A percentile compares a stretch with the other conserved stretches of the same genome.
Conservation (phyloP, 1,140 invertebrate species). For the Bombus ignitus region DNA sequence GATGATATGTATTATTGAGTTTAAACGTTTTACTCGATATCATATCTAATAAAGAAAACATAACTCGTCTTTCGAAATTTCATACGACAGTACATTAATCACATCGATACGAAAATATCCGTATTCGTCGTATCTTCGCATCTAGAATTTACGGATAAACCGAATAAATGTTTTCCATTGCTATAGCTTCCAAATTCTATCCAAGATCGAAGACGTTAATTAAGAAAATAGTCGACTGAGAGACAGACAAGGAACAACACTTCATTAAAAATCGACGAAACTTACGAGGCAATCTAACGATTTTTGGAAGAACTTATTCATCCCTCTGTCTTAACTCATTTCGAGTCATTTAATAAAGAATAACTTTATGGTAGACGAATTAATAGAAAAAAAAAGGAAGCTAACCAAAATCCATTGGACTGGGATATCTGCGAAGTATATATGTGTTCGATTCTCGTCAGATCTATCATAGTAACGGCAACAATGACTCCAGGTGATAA, state of each 20-base stretch:
- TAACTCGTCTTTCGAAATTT: too few relatives aligned
- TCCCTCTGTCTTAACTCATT: neutral
- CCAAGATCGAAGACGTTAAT: neutral
- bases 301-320: neutral
- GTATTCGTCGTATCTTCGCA: neutral
- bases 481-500: conserved; percentile 62
- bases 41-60: too few relatives aligned
- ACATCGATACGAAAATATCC: too few relatives aligned
- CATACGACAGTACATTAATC: too few relatives aligned
- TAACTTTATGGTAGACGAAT: neutral
- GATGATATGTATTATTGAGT: too few relatives aligned
- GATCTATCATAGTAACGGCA: conserved; percentile 19
- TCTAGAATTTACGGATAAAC: neutral
- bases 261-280: too few relatives aligned
- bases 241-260: neutral
- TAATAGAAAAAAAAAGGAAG: too few relatives aligned
- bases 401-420: too few relatives aligned
- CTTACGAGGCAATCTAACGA: too few relatives aligned
- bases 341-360: neutral
- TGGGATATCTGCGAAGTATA: neutral
- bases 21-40: neutral
- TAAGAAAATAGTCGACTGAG: neutral
- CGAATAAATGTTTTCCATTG: neutral
- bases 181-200: too few relatives aligned
- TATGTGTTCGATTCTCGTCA: neutral